Conservation (phyloP, 1,140 invertebrate genomes). For the Hydropsyche tenuis region DNA sequence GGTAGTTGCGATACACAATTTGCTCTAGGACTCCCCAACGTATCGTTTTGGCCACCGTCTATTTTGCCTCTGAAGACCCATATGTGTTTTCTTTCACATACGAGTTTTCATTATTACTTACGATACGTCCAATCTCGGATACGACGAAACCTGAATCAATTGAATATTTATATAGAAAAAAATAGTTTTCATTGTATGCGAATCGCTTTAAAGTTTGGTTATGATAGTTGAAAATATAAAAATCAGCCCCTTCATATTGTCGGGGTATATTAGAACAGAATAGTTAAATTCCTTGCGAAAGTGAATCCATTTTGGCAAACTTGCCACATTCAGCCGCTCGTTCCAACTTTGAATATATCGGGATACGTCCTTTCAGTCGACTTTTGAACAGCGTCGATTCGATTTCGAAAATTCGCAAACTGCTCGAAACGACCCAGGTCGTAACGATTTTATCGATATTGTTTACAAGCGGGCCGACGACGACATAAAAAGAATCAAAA, state of each 20-base stretch:
- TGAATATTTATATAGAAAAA: too few species aligned
- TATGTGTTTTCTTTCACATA: slow-evolving; percentile 2
- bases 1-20: slow-evolving; percentile 48
- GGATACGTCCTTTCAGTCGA: neutral
- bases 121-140: too few species aligned
- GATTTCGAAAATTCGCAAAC: neutral
- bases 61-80: slow-evolving; percentile 33
- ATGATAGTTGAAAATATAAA: too few species aligned
- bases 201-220: too few species aligned
- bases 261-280: too few species aligned
- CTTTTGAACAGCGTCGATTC: neutral
- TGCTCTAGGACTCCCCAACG: slow-evolving; percentile 44
- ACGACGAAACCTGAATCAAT: too few species aligned
- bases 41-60: slow-evolving; percentile 31
- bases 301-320: too few species aligned
- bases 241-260: too few species aligned
- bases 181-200: neutral
- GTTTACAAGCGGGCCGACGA: neutral
- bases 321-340: too few species aligned
- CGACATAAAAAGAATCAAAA: slow-evolving; percentile 21
- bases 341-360: neutral
- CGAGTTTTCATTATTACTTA: neutral
- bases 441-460: slow-evolving; percentile 3
- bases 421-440: too few species aligned
- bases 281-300: too few species aligned